A percentile compares a stretch with the other conserved stretches of the same genome.
phyloP scores from a whole-genome alignment of 2,888 invertebrate species.

The Lacanobia wlatinum region DNA sequence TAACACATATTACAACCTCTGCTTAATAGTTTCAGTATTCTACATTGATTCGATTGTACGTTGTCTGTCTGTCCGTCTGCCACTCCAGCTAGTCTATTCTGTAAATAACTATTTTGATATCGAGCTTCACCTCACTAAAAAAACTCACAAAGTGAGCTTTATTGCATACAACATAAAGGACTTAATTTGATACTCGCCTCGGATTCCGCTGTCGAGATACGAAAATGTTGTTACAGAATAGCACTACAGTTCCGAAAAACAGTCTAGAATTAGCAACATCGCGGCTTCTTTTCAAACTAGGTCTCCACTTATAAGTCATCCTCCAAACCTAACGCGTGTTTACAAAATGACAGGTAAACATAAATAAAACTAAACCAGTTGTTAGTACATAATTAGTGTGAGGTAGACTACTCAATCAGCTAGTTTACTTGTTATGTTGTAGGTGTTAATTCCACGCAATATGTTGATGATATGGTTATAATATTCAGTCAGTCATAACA shows the following conservation, averaged over 20 bases:
- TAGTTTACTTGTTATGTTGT: constrained; percentile 6
- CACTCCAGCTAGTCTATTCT: too few species aligned
- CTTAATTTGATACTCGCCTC: too few species aligned
- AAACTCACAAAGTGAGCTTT: too few species aligned
- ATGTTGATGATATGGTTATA: not conserved
- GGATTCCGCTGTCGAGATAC: too few species aligned
- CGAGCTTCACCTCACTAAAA: too few species aligned
- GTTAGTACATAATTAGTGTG: not conserved
- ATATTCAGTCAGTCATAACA: too few species aligned
- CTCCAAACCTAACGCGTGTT: not conserved
- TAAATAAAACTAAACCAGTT: constrained; percentile 21
- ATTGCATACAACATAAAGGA: too few species aligned
- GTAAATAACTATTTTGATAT: too few species aligned
- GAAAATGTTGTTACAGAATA: too few species aligned
- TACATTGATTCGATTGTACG: not conserved
- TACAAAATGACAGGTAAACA: constrained; percentile 23
- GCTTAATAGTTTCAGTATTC: too few species aligned
- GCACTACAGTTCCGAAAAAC: not conserved
- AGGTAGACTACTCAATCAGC: constrained; percentile 20
- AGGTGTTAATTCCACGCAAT: not conserved
- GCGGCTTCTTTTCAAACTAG: constrained; percentile 3
- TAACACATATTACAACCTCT: too few species aligned
- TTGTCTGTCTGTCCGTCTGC: constrained; percentile 10
- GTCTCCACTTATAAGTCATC: not conserved
- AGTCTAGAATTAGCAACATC: constrained; percentile 2